Evolutionary conservation across 2,113 vertebrate genomes (phyloP).

Genomic region (Mus pahari): DNA sequence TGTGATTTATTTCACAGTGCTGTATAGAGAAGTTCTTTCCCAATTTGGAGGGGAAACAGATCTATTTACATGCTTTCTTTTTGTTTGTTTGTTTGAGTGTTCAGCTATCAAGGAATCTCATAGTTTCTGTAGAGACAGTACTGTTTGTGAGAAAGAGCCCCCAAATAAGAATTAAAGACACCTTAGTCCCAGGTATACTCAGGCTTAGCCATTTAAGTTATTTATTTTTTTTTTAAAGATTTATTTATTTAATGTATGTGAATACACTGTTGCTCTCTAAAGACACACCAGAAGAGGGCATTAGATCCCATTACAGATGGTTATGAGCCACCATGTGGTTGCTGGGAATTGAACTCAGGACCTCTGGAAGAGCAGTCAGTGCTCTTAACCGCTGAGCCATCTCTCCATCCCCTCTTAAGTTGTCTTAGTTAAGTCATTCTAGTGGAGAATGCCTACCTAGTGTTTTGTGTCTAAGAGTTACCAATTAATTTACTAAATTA

Average conservation of each 20-base stretch:
- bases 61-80: slow-evolving; percentile 12
- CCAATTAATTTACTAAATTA: slow-evolving; percentile 20
- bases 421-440: neutral
- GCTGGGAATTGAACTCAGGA: too few relatives aligned
- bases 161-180: neutral
- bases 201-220: neutral
- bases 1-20: slow-evolving; percentile 45
- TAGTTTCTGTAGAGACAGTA: slow-evolving; percentile 17
- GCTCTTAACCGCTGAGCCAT: too few relatives aligned
- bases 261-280: too few relatives aligned
- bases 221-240: neutral
- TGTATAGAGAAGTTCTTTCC: neutral
- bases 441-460: neutral
- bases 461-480: slow-evolving; percentile 9
- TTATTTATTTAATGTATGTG: too few relatives aligned
- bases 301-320: too few relatives aligned
- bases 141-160: neutral
- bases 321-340: too few relatives aligned
- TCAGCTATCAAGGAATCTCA: slow-evolving; percentile 3
- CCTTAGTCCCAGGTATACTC: neutral
- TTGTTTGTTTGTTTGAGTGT: neutral
- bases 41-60: slow-evolving; percentile 28
- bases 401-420: neutral
- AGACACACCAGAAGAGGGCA: too few relatives aligned
- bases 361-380: too few relatives aligned